Evolutionary conservation across 2,113 vertebrate genomes (phyloP).

Genomic region (Noturus placidus): DNA sequence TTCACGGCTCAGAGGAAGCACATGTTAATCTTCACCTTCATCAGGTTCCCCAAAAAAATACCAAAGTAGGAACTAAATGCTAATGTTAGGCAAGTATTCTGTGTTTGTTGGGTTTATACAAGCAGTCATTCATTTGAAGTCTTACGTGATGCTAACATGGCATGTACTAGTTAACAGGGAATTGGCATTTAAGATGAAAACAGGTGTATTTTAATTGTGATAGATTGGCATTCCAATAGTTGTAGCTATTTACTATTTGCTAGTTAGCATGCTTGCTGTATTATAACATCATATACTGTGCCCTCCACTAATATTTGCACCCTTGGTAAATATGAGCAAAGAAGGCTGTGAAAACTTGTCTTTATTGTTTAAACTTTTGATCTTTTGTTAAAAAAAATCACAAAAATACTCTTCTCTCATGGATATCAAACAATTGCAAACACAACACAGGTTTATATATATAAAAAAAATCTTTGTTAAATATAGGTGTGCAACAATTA

Average conservation of each 20-base stretch:
- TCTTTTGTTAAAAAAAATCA: too few species aligned
- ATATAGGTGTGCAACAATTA: too few species aligned
- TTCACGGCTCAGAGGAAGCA: neutral
- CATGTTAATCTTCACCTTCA: neutral
- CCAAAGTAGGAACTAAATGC: neutral
- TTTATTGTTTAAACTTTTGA: too few species aligned
- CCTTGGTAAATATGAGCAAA: too few species aligned
- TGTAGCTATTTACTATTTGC: neutral
- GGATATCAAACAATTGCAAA: too few species aligned
- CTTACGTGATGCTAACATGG: neutral
- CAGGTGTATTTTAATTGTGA: neutral
- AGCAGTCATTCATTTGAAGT: neutral
- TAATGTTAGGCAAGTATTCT: neutral
- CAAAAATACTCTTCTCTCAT: too few species aligned
- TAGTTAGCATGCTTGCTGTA: neutral
- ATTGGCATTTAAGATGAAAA: neutral
- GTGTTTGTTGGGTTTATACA: neutral
- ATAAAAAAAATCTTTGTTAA: too few species aligned
- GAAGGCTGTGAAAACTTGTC: too few species aligned
- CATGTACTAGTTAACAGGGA: neutral
- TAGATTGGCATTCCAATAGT: neutral
- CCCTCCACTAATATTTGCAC: too few species aligned
- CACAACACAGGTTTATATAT: too few species aligned
- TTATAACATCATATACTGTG: too few species aligned
- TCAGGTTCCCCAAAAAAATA: neutral